Conservation (phyloP, 2,797 vertebrate genomes). For the Distichodus sexfasciatus region DNA sequence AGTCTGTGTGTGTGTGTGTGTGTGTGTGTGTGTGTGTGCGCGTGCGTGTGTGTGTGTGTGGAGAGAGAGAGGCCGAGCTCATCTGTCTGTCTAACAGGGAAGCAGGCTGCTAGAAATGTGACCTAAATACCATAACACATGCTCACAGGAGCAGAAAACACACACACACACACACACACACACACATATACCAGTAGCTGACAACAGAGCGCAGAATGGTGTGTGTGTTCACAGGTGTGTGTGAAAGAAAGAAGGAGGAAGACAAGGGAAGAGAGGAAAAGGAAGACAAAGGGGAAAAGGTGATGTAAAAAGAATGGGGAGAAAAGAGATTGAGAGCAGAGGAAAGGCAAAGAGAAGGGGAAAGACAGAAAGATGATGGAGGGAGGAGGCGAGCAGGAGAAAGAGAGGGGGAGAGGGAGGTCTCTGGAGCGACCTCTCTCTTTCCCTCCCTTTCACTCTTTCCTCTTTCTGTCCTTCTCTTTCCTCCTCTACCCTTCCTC, state of each 20-base stretch:
- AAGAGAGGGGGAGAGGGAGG: neutral
- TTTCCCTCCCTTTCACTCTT: neutral
- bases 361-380: neutral
- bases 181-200: constrained; percentile 6
- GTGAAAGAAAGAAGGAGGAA: too few relatives aligned
- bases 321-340: neutral
- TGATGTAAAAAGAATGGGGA: too few relatives aligned
- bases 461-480: neutral
- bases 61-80: constrained; percentile 21
- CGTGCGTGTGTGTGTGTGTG: neutral
- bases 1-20: neutral
- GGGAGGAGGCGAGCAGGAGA: neutral
- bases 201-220: too few relatives aligned
- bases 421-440: neutral
- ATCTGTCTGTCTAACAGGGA: too few relatives aligned
- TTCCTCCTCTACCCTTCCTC: neutral
- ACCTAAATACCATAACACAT: constrained; percentile 53
- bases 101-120: constrained; percentile 50
- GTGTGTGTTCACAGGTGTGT: too few relatives aligned
- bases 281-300: too few relatives aligned
- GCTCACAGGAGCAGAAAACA: constrained; percentile 15
- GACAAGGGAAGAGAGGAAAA: neutral
- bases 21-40: neutral
- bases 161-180: constrained; percentile 18
- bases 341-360: neutral